Conservation (phyloP, 2,113 vertebrate genomes). For the Alethe castanea region DNA sequence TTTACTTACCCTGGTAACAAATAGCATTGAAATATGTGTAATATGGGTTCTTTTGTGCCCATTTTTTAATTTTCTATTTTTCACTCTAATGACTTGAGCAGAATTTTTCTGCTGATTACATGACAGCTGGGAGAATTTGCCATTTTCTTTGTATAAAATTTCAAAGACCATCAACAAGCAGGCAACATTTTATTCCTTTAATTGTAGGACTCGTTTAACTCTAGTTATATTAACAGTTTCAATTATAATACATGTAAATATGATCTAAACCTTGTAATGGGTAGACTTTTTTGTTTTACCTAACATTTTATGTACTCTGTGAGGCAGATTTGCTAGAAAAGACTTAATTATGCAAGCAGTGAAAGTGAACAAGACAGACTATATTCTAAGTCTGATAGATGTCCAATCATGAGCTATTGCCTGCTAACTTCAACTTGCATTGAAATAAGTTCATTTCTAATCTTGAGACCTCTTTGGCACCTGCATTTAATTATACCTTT, state of each 20-base stretch:
- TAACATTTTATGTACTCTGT: not conserved
- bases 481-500: not conserved
- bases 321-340: not conserved
- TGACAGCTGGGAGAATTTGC: not conserved
- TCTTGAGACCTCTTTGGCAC: not conserved
- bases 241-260: not conserved
- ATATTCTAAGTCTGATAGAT: not conserved
- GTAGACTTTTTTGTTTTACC: not conserved
- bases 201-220: not conserved
- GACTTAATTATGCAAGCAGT: not conserved
- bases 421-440: not conserved
- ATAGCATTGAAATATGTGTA: not conserved
- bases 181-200: not conserved
- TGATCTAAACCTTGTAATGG: not conserved
- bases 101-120: not conserved
- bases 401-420: not conserved
- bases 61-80: not conserved
- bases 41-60: not conserved
- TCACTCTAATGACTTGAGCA: not conserved
- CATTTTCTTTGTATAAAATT: not conserved
- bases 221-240: not conserved
- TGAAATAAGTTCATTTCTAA: not conserved
- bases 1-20: not conserved
- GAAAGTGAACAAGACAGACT: not conserved
- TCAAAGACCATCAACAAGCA: not conserved